These are phyloP conservation scores for Drosophila acutilabella DNA, from an alignment of 2,888 invertebrate genomes.

Conservation along the genomic window DNA sequence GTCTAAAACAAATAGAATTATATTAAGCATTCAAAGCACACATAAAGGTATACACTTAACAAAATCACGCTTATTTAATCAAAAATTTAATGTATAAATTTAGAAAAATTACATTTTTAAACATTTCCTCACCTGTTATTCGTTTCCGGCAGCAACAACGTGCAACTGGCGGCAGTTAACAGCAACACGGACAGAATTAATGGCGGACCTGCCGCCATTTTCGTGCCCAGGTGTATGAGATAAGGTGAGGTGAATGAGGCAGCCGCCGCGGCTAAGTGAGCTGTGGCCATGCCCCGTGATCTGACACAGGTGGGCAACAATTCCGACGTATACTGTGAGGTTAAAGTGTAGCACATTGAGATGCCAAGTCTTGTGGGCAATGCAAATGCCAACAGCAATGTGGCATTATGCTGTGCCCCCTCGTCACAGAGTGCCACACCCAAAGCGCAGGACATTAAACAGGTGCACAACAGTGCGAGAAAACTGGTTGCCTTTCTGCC, in stretches of 20 bases:
- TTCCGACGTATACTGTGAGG: slow-evolving; percentile 88
- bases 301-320: slow-evolving; percentile 87
- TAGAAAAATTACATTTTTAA: no score
- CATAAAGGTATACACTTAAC: no score
- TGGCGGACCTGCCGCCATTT: slow-evolving; percentile 81
- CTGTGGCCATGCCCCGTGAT: slow-evolving; percentile 87
- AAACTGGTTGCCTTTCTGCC: slow-evolving; percentile 86
- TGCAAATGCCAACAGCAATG: slow-evolving; percentile 84
- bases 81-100: no score
- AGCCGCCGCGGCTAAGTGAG: slow-evolving; percentile 87
- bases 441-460: slow-evolving; percentile 85
- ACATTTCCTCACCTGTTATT: slow-evolving; percentile 80
- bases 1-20: slow-evolving; percentile 63
- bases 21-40: neutral
- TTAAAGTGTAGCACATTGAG: slow-evolving; percentile 87
- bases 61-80: no score
- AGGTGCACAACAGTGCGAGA: slow-evolving; percentile 85
- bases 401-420: slow-evolving; percentile 64
- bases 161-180: slow-evolving; percentile 85
- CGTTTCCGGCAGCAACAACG: slow-evolving; percentile 87
- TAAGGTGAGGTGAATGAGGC: slow-evolving; percentile 86
- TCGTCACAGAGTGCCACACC: slow-evolving; percentile 84
- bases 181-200: slow-evolving; percentile 86
- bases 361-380: slow-evolving; percentile 86
- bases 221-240: slow-evolving; percentile 65